These are phyloP conservation scores for Brachypalpus laphriformis DNA, from an alignment of 2,888 invertebrate genomes.

Conservation along the genomic window DNA sequence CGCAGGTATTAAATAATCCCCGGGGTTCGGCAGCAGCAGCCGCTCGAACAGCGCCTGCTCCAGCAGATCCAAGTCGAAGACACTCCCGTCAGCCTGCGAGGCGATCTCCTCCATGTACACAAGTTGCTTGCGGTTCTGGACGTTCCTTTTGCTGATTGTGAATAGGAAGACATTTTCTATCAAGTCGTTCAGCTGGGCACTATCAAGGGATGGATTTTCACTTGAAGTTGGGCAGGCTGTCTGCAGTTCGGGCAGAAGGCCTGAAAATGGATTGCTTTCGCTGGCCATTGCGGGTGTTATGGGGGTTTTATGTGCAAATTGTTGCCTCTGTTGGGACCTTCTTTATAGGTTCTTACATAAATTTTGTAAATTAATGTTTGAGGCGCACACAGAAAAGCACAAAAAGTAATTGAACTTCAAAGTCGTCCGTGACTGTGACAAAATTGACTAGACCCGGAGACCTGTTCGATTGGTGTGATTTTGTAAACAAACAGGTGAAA, in stretches of 20 bases:
- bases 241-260: conserved; percentile 49
- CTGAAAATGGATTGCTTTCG: conserved; percentile 59
- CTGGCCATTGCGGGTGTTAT: conserved; percentile 37
- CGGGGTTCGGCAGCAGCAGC: conserved; percentile 85
- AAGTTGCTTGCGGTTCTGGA: conserved; percentile 82
- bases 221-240: not conserved
- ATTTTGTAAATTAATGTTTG: conserved; percentile 37
- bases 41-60: conserved; percentile 92
- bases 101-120: conserved; percentile 88
- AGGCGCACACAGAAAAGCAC: conserved; percentile 24
- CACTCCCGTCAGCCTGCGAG: conserved; percentile 83
- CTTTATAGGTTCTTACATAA: conserved; percentile 49
- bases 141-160: conserved; percentile 84
- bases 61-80: conserved; percentile 87
- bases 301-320: conserved; percentile 5
- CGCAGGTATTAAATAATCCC: conserved; percentile 84
- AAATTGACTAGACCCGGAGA: conserved; percentile 34
- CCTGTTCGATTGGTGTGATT: conserved; percentile 20
- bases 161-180: conserved; percentile 90
- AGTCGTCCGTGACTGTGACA: conserved; percentile 44
- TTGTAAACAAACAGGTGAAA: conserved; percentile 39
- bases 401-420: conserved; percentile 27
- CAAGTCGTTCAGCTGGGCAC: conserved; percentile 77
- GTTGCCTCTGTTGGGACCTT: not conserved
- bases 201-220: conserved; percentile 14